Evolutionary conservation across 1,140 invertebrate genomes (phyloP), one percentile per base, ranked within the genome.

Genomic region (Oryctes rhinoceros): DNA sequence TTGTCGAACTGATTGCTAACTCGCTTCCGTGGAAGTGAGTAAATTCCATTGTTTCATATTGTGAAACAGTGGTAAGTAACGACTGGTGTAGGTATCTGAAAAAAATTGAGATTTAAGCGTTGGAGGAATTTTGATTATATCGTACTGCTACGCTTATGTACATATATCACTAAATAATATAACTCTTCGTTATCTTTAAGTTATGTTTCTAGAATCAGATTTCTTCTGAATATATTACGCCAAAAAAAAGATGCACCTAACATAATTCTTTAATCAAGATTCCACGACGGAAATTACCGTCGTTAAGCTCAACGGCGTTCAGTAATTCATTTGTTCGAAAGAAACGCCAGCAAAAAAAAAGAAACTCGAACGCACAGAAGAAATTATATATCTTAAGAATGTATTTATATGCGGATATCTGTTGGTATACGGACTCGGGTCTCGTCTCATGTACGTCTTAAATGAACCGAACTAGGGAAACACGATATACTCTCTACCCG

Each of bases 391-490:
- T 53, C 11, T 53, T 13, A 4, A 53, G n/a, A 13, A 44, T 44
- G 39, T 44, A 44, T 44, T 44, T 44, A 44, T 44, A 44, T 3
- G 53, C 53, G 53, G 53, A 20, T 20, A 18, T 62, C 53, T 44
- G 39, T 44, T 11, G 47, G 4, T n/a, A 15, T 18, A 24, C 18
- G 30, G 65, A 30, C 9, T 67, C 65, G 7, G 13, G 65, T 35
- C 20, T 67, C 65, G 65, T 24, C 65, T 67, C 65, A 67, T 67
- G 4, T 67, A 35, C 65, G 65, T 35, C 30, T 11, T 67, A 67
- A 67, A 67, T 67, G 65, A 67, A 67, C 65, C 65, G 65, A 67
- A 67, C 9, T 24, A 67, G 39, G 65, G 65, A 67, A 67, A 67
- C 11, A 24, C 18, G 65, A 67, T 67, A 67, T 24, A 4, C 65